Evolutionary conservation across 1,140 invertebrate species (phyloP), one percentile per base, ranked within the genome.

Genomic region (Acarapis woodi): DNA sequence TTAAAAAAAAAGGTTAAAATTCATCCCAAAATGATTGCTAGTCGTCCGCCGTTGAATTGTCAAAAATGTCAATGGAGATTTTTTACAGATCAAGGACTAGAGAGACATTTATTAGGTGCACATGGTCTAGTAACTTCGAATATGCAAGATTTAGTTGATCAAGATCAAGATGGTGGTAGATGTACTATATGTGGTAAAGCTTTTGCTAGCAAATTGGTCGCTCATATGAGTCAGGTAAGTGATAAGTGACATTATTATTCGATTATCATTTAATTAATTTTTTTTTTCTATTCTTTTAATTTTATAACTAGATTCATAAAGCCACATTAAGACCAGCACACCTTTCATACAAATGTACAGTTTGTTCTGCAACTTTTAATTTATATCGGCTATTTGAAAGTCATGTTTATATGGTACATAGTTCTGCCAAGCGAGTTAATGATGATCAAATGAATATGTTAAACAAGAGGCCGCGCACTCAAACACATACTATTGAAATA

Each of bases 301-400:
- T 22, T 32, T 14, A 12, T 28, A 10, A 28, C 26, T 10, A 44
- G 40, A 20, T 83, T 54, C 79, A 85, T 53, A 74, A 73, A 44
- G 71, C 82, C 66, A 77, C 73, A 12, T 56, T 85, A 39, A 83
- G 85, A 50, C 79, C 79, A 5, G 78, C 78, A 20, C 78, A 85
- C 56, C 56, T 85, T 18, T 82, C 77, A 6, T 85, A 85, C 62
- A 87, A 85, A 53, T 87, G 79, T 56, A 85, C 79, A 20, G 79
- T 85, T 4, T 87, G 79, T 54, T 80, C 78, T 35, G 77, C 79
- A 31, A 85, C 78, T 8, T 85, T 85, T 50, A 76, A 76, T 40
- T 79, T 85, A 72, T 87, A 87, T 60, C 79, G 79, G 57, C 71
- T 80, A 47, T 87, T 87, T 49, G 79, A 85, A 51, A 83, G 73